Conservation (phyloP, 2,797 vertebrate genomes). For the Psittacula derbiana region DNA sequence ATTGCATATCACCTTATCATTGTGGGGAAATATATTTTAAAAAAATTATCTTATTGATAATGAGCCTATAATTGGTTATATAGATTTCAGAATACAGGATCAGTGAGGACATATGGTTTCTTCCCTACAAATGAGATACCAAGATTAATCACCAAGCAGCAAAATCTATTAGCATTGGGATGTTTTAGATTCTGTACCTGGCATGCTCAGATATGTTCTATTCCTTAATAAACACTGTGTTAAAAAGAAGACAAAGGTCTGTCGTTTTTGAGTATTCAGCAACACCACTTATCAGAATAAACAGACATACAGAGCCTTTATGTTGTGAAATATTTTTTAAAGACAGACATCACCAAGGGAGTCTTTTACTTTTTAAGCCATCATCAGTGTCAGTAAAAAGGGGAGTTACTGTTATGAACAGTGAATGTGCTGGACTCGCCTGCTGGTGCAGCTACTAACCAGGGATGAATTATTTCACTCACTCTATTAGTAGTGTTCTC, state of each 20-base stretch:
- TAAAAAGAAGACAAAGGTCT: neutral
- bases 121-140: neutral
- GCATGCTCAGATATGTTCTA: neutral
- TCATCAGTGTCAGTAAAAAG: neutral
- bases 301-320: neutral
- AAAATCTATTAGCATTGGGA: neutral
- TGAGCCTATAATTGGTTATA: neutral
- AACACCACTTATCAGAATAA: neutral
- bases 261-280: neutral
- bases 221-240: neutral
- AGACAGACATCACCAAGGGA: rapidly evolving
- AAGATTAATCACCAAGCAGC: neutral
- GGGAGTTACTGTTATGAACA: neutral
- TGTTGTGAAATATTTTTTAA: neutral
- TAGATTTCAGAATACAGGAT: neutral
- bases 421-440: neutral
- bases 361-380: neutral
- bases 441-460: neutral
- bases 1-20: neutral
- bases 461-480: neutral
- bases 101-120: neutral
- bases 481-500: neutral
- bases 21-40: neutral
- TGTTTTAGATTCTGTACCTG: neutral
- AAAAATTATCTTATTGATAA: neutral